Percentiles rank a stretch among this genome's conserved stretches.
These are phyloP conservation scores for Watsonalla cultraria DNA, from an alignment of 2,888 invertebrate species.

Conservation along the genomic window DNA sequence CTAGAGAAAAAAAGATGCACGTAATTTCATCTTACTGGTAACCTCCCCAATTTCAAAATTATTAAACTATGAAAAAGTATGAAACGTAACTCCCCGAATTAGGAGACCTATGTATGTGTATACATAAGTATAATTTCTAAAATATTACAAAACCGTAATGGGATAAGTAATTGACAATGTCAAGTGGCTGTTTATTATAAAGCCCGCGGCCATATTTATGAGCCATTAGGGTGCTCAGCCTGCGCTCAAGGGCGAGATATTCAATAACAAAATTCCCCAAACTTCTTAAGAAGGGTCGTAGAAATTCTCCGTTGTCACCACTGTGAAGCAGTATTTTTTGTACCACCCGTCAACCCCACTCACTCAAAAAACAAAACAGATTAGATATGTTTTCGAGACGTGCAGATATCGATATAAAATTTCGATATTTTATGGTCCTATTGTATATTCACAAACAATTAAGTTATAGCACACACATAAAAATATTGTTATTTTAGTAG, in stretches of 20 bases:
- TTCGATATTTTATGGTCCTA: background rate
- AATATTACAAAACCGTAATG: constrained; percentile 29
- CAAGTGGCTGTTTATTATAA: constrained; percentile 54
- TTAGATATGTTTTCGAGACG: constrained; percentile 32
- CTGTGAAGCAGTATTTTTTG: constrained; percentile 60
- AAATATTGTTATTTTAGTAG: background rate
- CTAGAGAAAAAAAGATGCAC: no score
- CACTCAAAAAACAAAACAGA: constrained; percentile 46
- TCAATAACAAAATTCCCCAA: constrained; percentile 58
- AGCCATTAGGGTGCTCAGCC: constrained; percentile 44
- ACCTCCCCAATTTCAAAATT: no score
- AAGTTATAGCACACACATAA: background rate
- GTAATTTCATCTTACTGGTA: no score
- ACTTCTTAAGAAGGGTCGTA: constrained; percentile 49
- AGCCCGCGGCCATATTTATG: constrained; percentile 51
- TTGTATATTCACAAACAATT: background rate
- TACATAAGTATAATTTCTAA: constrained; percentile 14
- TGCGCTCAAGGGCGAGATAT: constrained; percentile 52
- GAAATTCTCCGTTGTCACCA: constrained; percentile 64
- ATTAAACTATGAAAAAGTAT: constrained; percentile 7
- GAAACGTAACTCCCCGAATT: constrained; percentile 19
- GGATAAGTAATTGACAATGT: constrained; percentile 40
- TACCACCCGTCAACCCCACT: constrained; percentile 64
- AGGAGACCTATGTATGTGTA: constrained; percentile 12
- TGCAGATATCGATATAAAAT: background rate